These are phyloP conservation scores for Oreotragus oreotragus DNA, from an alignment of 2,113 vertebrate genomes.

Conservation along the genomic window DNA sequence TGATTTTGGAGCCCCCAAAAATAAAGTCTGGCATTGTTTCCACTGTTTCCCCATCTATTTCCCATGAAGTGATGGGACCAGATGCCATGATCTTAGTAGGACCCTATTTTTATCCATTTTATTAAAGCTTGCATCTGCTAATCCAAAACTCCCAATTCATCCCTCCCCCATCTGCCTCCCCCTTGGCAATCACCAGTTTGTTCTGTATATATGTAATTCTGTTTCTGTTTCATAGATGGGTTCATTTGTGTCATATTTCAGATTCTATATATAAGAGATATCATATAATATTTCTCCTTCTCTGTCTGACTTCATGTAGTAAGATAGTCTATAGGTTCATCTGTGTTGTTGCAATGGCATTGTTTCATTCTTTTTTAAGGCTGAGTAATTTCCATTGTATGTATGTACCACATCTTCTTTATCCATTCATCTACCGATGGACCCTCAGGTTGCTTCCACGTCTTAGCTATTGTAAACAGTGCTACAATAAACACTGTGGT, in stretches of 20 bases:
- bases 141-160: background rate
- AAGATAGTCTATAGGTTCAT: background rate
- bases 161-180: background rate
- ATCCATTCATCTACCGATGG: background rate
- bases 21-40: too few relatives aligned
- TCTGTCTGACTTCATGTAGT: background rate
- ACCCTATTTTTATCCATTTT: background rate
- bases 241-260: background rate
- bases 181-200: background rate
- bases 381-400: background rate
- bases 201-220: background rate
- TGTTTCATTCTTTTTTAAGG: background rate
- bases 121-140: background rate
- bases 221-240: background rate
- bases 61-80: too few relatives aligned
- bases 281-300: background rate
- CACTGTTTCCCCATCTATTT: too few relatives aligned
- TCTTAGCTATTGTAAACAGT: background rate
- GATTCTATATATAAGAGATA: background rate
- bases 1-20: too few relatives aligned
- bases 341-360: background rate
- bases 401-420: background rate
- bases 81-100: background rate
- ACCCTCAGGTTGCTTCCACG: background rate
- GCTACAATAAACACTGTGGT: background rate